Percentiles rank a stretch among this genome's conserved stretches.
phyloP scores from a whole-genome alignment of 2,797 vertebrate genomes.

The Sebastes elongatus region DNA sequence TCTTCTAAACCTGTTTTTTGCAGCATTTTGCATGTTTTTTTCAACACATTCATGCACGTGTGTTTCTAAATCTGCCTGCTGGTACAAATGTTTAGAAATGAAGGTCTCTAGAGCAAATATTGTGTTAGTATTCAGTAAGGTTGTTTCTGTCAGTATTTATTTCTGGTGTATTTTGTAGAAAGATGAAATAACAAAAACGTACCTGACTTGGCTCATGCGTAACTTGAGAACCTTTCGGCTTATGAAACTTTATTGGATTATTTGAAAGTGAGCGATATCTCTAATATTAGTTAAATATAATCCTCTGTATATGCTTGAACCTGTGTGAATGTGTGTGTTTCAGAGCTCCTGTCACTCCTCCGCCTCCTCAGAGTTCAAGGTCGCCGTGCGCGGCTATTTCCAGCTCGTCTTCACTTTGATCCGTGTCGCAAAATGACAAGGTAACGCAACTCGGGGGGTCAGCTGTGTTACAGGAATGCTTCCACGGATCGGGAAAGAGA shows the following conservation, averaged over 20 bases:
- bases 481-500: constrained; percentile 87
- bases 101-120: background rate
- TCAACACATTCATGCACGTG: background rate
- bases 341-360: constrained; percentile 13
- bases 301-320: background rate
- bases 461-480: constrained; percentile 93
- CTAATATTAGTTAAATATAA: background rate
- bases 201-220: background rate
- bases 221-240: background rate
- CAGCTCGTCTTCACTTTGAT: constrained; percentile 92
- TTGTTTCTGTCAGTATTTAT: background rate
- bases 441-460: constrained; percentile 90
- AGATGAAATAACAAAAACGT: background rate
- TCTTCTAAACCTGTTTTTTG: background rate
- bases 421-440: constrained; percentile 95
- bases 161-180: background rate
- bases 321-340: constrained; percentile 19
- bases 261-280: background rate
- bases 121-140: background rate
- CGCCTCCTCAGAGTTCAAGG: constrained; percentile 53
- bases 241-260: background rate
- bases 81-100: background rate
- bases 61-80: background rate
- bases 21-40: background rate
- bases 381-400: constrained; percentile 71